phyloP scores from a whole-genome alignment of 2,888 invertebrate species.

The Andrena bicolor region DNA sequence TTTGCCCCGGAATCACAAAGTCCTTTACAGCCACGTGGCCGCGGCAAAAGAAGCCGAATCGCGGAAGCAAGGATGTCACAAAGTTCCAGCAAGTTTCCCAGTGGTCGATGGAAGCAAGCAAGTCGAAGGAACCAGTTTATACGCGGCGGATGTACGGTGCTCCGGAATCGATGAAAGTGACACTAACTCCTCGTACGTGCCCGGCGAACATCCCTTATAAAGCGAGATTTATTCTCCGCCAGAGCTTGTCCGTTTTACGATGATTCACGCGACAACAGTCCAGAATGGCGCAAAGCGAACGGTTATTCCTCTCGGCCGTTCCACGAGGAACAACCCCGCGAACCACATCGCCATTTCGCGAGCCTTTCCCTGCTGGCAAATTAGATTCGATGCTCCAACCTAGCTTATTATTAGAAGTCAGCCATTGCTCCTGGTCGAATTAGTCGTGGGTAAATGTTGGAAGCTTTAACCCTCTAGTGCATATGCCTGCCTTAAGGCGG shows the following conservation, averaged over 20 bases:
- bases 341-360: too few relatives aligned
- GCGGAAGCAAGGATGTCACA: slow-evolving; percentile 6
- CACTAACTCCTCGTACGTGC: slow-evolving; percentile 64
- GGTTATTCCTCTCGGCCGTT: background rate
- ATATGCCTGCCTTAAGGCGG: too few relatives aligned
- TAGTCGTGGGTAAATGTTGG: background rate
- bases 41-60: slow-evolving; percentile 5
- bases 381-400: too few relatives aligned
- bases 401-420: too few relatives aligned
- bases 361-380: too few relatives aligned
- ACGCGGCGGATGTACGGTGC: slow-evolving; percentile 31
- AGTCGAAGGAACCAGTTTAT: slow-evolving; percentile 33
- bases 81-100: slow-evolving; percentile 26
- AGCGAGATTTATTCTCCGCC: slow-evolving; percentile 56
- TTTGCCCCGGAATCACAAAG: background rate
- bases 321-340: background rate
- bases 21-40: background rate
- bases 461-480: too few relatives aligned
- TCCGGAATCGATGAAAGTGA: slow-evolving; percentile 58
- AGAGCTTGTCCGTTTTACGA: slow-evolving; percentile 37
- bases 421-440: too few relatives aligned
- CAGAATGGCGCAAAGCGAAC: background rate
- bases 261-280: slow-evolving; percentile 33
- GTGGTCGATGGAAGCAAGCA: background rate
- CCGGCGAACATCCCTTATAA: slow-evolving; percentile 46